phyloP scores from a whole-genome alignment of 2,797 vertebrate species.

The Lagocephalus sceleratus region DNA sequence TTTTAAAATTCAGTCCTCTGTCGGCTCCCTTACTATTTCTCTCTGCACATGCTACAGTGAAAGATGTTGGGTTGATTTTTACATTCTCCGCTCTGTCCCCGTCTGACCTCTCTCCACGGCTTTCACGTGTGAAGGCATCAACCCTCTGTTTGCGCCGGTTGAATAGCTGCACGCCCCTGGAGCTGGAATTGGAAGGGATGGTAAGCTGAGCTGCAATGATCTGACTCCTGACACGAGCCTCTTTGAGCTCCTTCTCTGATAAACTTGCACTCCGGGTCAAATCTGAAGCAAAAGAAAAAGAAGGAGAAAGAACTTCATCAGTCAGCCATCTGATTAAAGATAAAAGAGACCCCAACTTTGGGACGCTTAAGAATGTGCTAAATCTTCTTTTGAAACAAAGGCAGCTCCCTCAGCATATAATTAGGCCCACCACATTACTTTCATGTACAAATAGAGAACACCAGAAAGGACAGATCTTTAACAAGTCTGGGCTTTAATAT shows the following conservation, averaged over 20 bases:
- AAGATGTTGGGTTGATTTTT: slow-evolving; percentile 42
- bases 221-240: slow-evolving; percentile 87
- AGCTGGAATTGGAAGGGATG: slow-evolving; percentile 84
- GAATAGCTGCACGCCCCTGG: slow-evolving; percentile 93
- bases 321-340: slow-evolving; percentile 12
- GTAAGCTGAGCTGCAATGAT: slow-evolving; percentile 93
- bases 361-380: slow-evolving; percentile 11
- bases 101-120: slow-evolving; percentile 57
- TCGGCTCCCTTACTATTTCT: slow-evolving; percentile 70
- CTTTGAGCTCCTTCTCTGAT: slow-evolving; percentile 91
- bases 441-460: slow-evolving; percentile 45
- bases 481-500: slow-evolving; percentile 56
- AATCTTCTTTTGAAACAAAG: slow-evolving; percentile 27
- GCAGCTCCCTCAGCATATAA: slow-evolving; percentile 38
- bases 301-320: slow-evolving; percentile 20
- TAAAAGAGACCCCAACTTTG: slow-evolving; percentile 4
- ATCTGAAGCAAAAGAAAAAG: slow-evolving; percentile 65
- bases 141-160: slow-evolving; percentile 89
- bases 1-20: slow-evolving; percentile 63
- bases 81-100: slow-evolving; percentile 52
- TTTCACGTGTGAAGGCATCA: slow-evolving; percentile 83
- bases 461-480: slow-evolving; percentile 47
- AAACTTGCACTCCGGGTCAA: slow-evolving; percentile 86
- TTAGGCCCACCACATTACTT: slow-evolving; percentile 44
- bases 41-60: slow-evolving; percentile 72